phyloP scores from a whole-genome alignment of 2,113 vertebrate species.

The Desmodus rotundus region DNA sequence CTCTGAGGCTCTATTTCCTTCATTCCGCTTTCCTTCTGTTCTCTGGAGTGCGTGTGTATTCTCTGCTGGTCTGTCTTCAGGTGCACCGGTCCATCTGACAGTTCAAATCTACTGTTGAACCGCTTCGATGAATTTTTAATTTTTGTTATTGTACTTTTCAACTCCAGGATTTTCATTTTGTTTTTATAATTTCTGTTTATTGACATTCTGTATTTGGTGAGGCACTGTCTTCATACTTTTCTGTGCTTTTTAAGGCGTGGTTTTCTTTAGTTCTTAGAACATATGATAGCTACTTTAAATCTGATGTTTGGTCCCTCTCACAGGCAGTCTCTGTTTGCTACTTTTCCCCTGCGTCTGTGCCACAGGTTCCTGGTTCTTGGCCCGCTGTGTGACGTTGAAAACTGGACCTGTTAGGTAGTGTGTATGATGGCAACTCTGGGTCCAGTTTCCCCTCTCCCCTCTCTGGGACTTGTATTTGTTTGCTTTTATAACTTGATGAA shows the following conservation, averaged over 20 bases:
- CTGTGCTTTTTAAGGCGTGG: background rate
- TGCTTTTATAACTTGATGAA: background rate
- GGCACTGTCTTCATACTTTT: background rate
- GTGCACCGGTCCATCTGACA: background rate
- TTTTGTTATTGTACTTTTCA: background rate
- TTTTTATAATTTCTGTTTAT: conserved; percentile 17
- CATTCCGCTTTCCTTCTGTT: background rate
- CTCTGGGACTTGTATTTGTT: background rate
- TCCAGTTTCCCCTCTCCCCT: background rate
- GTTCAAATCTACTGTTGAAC: background rate
- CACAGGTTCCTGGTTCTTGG: background rate
- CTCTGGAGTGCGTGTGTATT: background rate
- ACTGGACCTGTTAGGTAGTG: background rate
- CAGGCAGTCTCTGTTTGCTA: background rate
- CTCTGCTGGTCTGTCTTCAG: background rate
- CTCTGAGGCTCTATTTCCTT: background rate
- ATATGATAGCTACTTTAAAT: background rate
- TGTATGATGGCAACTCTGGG: background rate
- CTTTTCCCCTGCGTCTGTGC: background rate
- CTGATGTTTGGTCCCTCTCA: background rate
- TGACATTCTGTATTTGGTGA: background rate
- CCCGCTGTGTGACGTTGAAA: background rate
- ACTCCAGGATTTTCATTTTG: background rate
- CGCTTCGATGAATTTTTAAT: background rate
- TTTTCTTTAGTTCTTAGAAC: background rate